Conservation (phyloP, 37 sponge, comb jelly and placozoan species). For the Bolinopsis microptera region DNA sequence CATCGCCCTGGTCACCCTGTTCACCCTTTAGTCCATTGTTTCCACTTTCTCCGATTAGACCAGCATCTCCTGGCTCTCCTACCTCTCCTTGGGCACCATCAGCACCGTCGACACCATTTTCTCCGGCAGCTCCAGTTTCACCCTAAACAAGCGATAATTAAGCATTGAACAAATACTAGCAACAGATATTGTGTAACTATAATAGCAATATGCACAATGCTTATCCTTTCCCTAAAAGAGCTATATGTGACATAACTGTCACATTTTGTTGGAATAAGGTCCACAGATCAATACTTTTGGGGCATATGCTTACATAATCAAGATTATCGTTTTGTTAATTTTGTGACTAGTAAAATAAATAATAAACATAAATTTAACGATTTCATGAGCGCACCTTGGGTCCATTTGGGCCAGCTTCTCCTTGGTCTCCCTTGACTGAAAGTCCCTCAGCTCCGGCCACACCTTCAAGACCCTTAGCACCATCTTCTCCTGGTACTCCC, state of each 20-base stretch:
- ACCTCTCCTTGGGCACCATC: background rate
- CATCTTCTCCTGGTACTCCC: conserved; percentile 66
- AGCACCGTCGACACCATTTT: background rate
- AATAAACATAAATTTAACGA: no score
- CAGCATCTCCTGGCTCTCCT: background rate
- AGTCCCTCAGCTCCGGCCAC: background rate
- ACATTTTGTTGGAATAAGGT: no score
- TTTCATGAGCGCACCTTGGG: no score
- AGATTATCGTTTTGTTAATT: no score
- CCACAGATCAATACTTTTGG: no score
- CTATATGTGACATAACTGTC: no score
- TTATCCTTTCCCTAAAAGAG: no score
- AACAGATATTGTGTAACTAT: no score
- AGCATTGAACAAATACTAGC: no score
- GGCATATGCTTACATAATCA: no score
- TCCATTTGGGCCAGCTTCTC: background rate
- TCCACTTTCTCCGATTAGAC: background rate
- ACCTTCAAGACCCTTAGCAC: background rate
- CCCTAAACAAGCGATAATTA: background rate
- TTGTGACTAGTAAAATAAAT: no score
- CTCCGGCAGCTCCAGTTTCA: conserved; percentile 7
- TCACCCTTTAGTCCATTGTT: background rate
- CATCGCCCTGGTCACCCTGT: background rate
- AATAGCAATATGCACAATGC: no score
- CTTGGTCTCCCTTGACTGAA: background rate